Conservation (phyloP, 2,797 vertebrate species). For the Muscicapa comitata region DNA sequence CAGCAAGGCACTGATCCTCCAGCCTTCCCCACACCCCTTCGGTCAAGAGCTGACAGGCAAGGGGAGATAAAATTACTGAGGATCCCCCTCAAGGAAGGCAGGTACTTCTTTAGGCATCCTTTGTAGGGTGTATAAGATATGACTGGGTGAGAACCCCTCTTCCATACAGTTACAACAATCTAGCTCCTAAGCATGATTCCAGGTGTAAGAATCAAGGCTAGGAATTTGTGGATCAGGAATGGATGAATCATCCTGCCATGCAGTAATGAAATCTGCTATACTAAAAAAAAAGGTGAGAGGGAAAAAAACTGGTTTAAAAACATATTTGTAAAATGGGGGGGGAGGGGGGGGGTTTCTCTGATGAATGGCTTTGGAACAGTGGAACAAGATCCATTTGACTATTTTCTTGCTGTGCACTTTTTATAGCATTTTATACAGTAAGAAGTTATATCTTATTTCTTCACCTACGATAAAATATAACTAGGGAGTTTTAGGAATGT, state of each 20-base stretch:
- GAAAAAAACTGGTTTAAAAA: background rate
- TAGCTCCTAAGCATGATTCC: background rate
- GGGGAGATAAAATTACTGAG: background rate
- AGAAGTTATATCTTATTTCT: background rate
- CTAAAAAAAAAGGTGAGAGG: background rate
- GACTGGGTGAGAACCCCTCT: background rate
- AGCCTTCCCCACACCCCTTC: background rate
- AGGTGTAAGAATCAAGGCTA: background rate
- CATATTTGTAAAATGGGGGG: background rate
- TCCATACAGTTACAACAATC: fast-evolving
- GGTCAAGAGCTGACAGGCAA: background rate
- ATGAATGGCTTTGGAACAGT: background rate
- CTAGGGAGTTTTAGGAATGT: background rate
- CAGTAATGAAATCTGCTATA: background rate
- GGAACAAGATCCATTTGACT: background rate
- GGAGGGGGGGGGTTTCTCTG: background rate
- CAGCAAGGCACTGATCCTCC: background rate
- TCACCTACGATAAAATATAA: background rate
- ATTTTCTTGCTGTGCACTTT: background rate
- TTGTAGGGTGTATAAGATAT: background rate
- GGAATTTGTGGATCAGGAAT: background rate
- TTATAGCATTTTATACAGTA: background rate
- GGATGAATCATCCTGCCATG: background rate
- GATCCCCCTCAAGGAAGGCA: background rate
- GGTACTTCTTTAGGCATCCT: background rate